Evolutionary conservation across 2,888 invertebrate species (phyloP), one percentile per base, ranked within the genome.

Genomic region (Enoplolaimus lenunculus): DNA sequence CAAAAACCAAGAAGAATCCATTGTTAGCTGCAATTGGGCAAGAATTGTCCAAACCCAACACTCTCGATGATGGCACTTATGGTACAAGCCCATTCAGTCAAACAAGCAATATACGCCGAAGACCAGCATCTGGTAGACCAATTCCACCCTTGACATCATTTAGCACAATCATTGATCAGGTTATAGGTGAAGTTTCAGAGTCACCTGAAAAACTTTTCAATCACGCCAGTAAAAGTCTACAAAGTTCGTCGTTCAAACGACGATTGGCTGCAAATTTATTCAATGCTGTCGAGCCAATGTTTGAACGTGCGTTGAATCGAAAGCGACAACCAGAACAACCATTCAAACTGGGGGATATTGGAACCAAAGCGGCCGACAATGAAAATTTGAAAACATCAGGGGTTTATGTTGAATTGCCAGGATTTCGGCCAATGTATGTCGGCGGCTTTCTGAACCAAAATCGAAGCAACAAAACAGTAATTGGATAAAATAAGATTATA

Each of bases 401-500:
- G n/a, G 30, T 66, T 7, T 66, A 34, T 13, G n/a, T 66, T 26
- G 67, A 31, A n/a, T n/a, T 66, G 2, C 67, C 67, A 3, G 67
- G 67, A 66, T 7, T 66, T n/a, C n/a, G 31, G 7, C 67, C 67
- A 33, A n/a, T 66, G 34, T 66, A 66, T 31, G 2, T 66, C 33
- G 67, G 67, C 31, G 67, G 67, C 7, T 66, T 66, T 31, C 26
- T 66, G 33, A 34, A 66, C 21, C 7, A 45, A 45, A 45, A 45
- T 45, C 45, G 45, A 7, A 45, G 21, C 7, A 45, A 45, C 21
- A 7, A 45, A 45, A 45, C 45, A 45, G 7, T 45, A 45, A 45
- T 45, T 45, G 45, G 45, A 45, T 45, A 45, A n/a, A n/a, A n/a
- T n/a, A n/a, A n/a, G n/a, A n/a, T n/a, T n/a, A n/a, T n/a, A n/a